Evolutionary conservation across 2,797 vertebrate species (phyloP), one percentile per base, ranked within the genome.

Genomic region (Bradypus variegatus): DNA sequence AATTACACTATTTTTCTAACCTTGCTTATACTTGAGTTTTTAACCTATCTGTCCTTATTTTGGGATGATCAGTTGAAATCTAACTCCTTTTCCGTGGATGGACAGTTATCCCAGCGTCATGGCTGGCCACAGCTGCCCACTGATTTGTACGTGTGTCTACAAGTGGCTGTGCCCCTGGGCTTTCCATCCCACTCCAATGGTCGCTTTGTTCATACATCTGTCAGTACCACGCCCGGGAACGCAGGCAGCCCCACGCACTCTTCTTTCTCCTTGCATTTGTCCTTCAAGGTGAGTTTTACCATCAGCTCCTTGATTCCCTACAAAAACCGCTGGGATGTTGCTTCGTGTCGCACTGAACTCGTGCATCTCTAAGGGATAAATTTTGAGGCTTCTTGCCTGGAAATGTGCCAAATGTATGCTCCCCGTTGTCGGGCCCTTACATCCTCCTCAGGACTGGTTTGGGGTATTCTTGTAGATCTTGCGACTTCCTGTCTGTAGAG

Each of bases 381-480:
- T 65, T n/a, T 14, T 13, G 33, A 41, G 27, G 41, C n/a, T 64
- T 65, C 70, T 45, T 53, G 2, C 29, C 62, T 38, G 16, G 18
- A 19, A 72, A n/a, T 7, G 12, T 27, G 36, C 64, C 48, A 45
- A 58, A 45, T 45, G 2, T 13, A 36, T 16, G 36, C 36, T 27
- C 31, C 36, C 29, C 25, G 45, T 25, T 27, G 21, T 13, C 75
- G 38, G 27, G 75, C 55, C 83, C 80, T 88, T 89, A 86, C 15
- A 83, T 80, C 92, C 72, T 77, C 91, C 82, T 16, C 88, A 92
- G 83, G 90, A 80, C 69, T 36, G 55, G 31, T 79, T 48, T 82
- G 79, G 78, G 58, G 48, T 72, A n/a, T 60, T 91, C 91, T 93
- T 76, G 48, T 55, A 88, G 75, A 81, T 85, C 89, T 79, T 81